phyloP scores from a whole-genome alignment of 2,113 vertebrate species.

The Ptyas mucosa region DNA sequence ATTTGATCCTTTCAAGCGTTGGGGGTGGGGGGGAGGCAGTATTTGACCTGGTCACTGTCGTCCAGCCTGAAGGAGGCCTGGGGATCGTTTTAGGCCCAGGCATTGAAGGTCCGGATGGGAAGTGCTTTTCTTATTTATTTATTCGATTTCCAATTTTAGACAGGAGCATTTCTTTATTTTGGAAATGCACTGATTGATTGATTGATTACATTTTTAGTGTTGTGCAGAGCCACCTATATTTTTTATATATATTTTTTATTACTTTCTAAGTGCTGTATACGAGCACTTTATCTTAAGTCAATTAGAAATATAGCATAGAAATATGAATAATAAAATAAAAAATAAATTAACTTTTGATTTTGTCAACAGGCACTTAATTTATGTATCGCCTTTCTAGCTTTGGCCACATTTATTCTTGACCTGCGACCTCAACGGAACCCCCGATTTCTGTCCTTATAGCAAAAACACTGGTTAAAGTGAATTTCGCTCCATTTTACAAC shows the following conservation, averaged over 20 bases:
- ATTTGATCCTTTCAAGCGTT: neutral
- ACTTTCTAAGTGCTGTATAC: neutral
- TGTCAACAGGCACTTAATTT: neutral
- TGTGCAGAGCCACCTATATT: neutral
- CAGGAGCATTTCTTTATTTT: neutral
- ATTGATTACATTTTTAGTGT: neutral
- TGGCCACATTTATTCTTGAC: neutral
- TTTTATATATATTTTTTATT: no score
- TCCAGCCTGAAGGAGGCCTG: neutral
- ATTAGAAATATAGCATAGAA: no score
- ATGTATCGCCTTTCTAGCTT: neutral
- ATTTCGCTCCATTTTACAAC: no score
- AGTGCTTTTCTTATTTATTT: neutral
- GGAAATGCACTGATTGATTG: neutral
- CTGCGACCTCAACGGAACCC: neutral
- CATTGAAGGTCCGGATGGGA: neutral
- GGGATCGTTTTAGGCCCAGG: neutral
- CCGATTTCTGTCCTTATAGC: neutral
- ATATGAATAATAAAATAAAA: no score
- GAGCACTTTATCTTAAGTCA: neutral
- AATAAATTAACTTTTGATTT: neutral
- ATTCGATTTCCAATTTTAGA: neutral
- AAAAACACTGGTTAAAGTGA: no score
- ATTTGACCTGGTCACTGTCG: neutral
- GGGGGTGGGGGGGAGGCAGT: fast-evolving